Percentiles rank a stretch among this genome's conserved stretches.
phyloP scores from a whole-genome alignment of 2,113 vertebrate genomes.

The Anarrhichthys ocellatus region DNA sequence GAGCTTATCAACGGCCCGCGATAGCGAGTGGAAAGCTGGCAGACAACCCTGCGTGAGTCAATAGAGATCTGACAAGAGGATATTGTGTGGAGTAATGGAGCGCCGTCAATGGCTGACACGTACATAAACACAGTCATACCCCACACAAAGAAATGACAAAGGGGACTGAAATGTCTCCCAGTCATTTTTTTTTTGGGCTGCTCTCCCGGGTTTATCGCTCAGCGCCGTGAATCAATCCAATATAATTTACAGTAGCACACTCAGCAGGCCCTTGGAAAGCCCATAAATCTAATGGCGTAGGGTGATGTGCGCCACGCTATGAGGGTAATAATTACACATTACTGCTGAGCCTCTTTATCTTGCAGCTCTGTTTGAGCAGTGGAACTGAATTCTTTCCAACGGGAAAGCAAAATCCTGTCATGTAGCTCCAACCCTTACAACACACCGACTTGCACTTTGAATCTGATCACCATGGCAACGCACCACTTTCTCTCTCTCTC shows the following conservation, averaged over 20 bases:
- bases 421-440: slow-evolving; percentile 65
- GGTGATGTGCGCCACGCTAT: slow-evolving; percentile 13
- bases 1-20: slow-evolving; percentile 36
- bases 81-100: slow-evolving; percentile 31
- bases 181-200: slow-evolving; percentile 34
- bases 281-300: slow-evolving; percentile 52
- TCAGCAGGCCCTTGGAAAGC: slow-evolving; percentile 43
- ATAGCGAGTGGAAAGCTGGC: slow-evolving; percentile 48
- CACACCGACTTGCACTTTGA: slow-evolving; percentile 57
- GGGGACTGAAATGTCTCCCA: slow-evolving; percentile 30
- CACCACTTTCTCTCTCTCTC: slow-evolving; percentile 58
- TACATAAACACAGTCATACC: slow-evolving; percentile 20
- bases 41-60: slow-evolving; percentile 29
- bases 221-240: slow-evolving; percentile 47
- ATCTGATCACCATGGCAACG: slow-evolving; percentile 80
- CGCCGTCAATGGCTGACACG: slow-evolving; percentile 23
- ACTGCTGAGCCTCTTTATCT: slow-evolving; percentile 56
- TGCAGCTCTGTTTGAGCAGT: slow-evolving; percentile 42
- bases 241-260: slow-evolving; percentile 44
- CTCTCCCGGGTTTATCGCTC: slow-evolving; percentile 38
- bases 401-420: slow-evolving; percentile 64
- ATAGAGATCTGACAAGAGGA: slow-evolving; percentile 24
- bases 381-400: slow-evolving; percentile 53
- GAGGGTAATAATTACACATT: slow-evolving; percentile 67
- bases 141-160: slow-evolving; percentile 43